These are phyloP conservation scores for Carcina quercana DNA, from an alignment of 2,888 invertebrate species.

Conservation along the genomic window DNA sequence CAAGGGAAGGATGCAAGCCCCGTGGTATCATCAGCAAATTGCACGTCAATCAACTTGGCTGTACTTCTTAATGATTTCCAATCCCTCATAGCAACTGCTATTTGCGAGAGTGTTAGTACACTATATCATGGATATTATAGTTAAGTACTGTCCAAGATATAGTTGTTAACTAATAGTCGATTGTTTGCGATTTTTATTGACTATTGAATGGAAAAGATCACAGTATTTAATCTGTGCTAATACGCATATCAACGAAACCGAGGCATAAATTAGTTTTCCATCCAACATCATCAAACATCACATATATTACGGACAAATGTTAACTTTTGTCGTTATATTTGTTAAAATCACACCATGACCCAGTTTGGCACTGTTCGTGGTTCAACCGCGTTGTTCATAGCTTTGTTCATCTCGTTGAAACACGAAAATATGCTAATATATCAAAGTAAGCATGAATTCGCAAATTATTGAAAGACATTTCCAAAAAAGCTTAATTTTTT, in stretches of 20 bases:
- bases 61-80: conserved; percentile 49
- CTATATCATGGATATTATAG: conserved; percentile 27
- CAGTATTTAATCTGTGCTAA: background rate
- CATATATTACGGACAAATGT: conserved; percentile 14
- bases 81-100: conserved; percentile 8
- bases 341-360: conserved; percentile 26
- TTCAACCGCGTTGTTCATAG: no score
- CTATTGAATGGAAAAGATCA: conserved; percentile 27
- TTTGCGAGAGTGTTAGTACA: conserved; percentile 17
- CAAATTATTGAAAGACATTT: no score
- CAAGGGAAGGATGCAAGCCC: conserved; percentile 49
- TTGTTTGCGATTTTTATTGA: conserved; percentile 34
- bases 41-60: conserved; percentile 56
- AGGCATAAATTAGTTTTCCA: conserved; percentile 24
- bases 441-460: conserved; percentile 4
- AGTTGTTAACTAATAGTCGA: conserved; percentile 16
- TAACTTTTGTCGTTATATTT: conserved; percentile 22
- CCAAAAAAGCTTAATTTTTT: no score
- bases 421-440: no score
- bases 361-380: conserved; percentile 31
- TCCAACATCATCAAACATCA: conserved; percentile 23
- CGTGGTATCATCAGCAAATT: conserved; percentile 48
- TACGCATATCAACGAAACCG: background rate
- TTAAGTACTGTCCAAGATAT: conserved; percentile 22
- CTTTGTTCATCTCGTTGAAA: no score